Conservation (phyloP, 1,140 invertebrate genomes). For the Drosophila virilis region DNA sequence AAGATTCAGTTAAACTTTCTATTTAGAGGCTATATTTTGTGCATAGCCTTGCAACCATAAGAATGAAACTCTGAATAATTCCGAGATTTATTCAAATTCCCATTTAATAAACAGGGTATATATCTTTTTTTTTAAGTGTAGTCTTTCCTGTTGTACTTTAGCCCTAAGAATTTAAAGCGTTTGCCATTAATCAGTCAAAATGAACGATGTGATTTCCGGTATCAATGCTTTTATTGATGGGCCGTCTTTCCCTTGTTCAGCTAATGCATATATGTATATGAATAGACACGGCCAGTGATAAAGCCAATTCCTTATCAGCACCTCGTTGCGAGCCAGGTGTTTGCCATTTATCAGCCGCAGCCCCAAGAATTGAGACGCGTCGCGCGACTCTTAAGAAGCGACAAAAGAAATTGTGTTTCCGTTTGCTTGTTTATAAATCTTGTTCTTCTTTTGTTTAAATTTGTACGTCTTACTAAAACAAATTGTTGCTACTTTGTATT, state of each 20-base stretch:
- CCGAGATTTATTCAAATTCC: not conserved
- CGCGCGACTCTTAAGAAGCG: not conserved
- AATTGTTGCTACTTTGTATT: not conserved
- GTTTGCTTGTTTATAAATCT: slow-evolving; percentile 23
- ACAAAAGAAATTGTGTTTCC: slow-evolving; percentile 22
- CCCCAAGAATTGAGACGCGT: not conserved
- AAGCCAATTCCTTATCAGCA: slow-evolving; percentile 58
- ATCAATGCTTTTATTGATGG: slow-evolving; percentile 56
- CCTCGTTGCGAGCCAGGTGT: slow-evolving; percentile 52
- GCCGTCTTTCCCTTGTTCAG: slow-evolving; percentile 30
- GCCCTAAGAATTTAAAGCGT: slow-evolving; percentile 16
- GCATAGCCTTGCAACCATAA: no score
- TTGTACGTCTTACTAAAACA: not conserved
- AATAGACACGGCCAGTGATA: slow-evolving; percentile 41
- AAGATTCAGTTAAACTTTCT: not conserved
- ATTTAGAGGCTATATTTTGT: not conserved
- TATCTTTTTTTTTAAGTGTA: not conserved
- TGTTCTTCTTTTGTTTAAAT: slow-evolving; percentile 5
- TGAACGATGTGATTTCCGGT: slow-evolving; percentile 39
- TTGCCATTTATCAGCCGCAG: slow-evolving; percentile 58
- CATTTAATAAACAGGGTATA: not conserved
- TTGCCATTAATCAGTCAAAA: slow-evolving; percentile 53
- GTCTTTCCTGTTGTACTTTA: slow-evolving; percentile 17
- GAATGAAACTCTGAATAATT: no score
- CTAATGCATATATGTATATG: slow-evolving; percentile 8